These are phyloP conservation scores for Enteromius afrohamiltoni DNA, from an alignment of 2,797 vertebrate genomes.

Conservation along the genomic window DNA sequence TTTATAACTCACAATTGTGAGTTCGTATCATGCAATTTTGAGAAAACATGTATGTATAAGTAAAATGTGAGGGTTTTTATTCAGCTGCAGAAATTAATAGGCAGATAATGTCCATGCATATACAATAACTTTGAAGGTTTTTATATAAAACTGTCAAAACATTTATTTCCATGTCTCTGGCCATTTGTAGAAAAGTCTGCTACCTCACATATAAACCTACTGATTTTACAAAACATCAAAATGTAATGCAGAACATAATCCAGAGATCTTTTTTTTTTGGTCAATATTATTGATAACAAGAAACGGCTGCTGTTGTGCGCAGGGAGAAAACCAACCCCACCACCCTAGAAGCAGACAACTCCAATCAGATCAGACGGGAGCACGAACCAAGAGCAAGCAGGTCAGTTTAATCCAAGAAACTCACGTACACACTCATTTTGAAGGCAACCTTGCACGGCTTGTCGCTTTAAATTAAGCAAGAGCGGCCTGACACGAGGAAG, in stretches of 20 bases:
- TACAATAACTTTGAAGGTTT: too few relatives aligned
- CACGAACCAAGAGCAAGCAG: constrained; percentile 31
- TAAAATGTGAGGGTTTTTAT: too few relatives aligned
- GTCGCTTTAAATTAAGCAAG: constrained; percentile 58
- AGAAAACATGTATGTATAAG: too few relatives aligned
- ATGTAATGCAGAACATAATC: not conserved
- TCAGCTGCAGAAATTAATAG: too few relatives aligned
- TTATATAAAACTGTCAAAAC: not conserved
- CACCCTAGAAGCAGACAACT: constrained; percentile 26
- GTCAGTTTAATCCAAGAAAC: constrained; percentile 50
- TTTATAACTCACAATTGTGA: too few relatives aligned
- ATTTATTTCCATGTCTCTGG: not conserved
- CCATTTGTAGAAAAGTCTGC: not conserved
- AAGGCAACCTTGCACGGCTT: constrained; percentile 48
- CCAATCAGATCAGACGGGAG: constrained; percentile 55
- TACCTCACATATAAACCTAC: not conserved
- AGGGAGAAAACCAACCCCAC: constrained; percentile 6
- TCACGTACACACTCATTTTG: constrained; percentile 25
- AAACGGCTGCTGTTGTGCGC: constrained; percentile 13
- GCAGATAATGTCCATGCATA: too few relatives aligned
- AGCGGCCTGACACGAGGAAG: constrained; percentile 52
- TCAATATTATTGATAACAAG: constrained; percentile 19
- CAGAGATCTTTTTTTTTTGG: not conserved
- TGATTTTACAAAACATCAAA: not conserved
- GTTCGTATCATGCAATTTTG: too few relatives aligned